Evolutionary conservation across 2,888 invertebrate genomes (phyloP).

Genomic region (Eumacrocentrus americanus): DNA sequence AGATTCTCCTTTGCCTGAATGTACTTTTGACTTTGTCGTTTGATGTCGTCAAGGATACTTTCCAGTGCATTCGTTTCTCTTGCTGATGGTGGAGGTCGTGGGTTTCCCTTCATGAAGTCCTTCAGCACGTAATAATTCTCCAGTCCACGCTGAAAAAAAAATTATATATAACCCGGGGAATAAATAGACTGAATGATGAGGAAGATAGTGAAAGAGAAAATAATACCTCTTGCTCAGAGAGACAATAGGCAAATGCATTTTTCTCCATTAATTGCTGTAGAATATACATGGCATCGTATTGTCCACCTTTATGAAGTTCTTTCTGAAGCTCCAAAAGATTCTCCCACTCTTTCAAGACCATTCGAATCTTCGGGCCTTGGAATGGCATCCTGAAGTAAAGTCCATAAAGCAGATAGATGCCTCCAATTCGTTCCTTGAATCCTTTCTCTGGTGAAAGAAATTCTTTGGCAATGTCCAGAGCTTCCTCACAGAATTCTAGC

Average conservation of each 20-base stretch:
- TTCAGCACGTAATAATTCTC: slow-evolving; percentile 21
- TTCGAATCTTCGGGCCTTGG: slow-evolving; percentile 47
- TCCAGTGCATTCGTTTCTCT: not conserved
- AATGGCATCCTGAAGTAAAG: slow-evolving; percentile 55
- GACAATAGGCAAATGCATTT: slow-evolving; percentile 47
- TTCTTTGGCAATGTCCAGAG: slow-evolving; percentile 49
- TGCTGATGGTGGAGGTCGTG: slow-evolving; percentile 6
- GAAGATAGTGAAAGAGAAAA: not conserved
- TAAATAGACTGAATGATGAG: not conserved
- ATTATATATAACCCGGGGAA: not conserved
- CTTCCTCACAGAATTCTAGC: slow-evolving; percentile 55
- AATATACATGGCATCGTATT: slow-evolving; percentile 55
- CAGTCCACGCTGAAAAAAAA: slow-evolving; percentile 12
- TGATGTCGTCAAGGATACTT: slow-evolving; percentile 8
- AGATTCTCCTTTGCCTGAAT: slow-evolving; percentile 3
- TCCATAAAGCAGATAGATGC: slow-evolving; percentile 54
- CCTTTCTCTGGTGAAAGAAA: slow-evolving; percentile 43
- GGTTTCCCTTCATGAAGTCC: slow-evolving; percentile 11
- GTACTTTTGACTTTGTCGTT: slow-evolving; percentile 1
- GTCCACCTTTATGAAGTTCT: slow-evolving; percentile 49
- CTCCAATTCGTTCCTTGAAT: slow-evolving; percentile 51
- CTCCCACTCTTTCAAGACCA: slow-evolving; percentile 49
- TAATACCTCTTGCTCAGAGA: slow-evolving; percentile 51
- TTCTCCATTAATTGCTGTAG: slow-evolving; percentile 51
- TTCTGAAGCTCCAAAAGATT: slow-evolving; percentile 45